Evolutionary conservation across 2,888 invertebrate species (phyloP), one percentile per base, ranked within the genome.

Genomic region (Raillietiella orientalis): DNA sequence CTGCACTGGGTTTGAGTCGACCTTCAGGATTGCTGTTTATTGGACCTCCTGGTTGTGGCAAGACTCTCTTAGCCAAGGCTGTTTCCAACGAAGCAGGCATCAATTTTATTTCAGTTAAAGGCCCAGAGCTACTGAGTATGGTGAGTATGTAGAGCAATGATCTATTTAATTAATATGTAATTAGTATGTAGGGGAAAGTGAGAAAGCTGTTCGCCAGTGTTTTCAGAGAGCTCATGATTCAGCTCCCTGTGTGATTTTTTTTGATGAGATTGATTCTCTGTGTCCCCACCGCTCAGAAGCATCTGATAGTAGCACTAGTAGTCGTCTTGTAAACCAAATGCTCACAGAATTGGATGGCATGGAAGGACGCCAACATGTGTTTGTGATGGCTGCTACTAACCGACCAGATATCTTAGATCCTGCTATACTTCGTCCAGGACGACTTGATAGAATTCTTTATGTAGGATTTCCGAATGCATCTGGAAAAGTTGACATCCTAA

Each of bases 281-380:
- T 90, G 87, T 43, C 84, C 90, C 0, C 65, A 70, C 37, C 56
- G 93, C 39, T 65, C 69, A 4, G 16, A 23, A 13, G 17, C 16
- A 9, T 4, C 4, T 5, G 23, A 61, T 49, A 62, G 62, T 37
- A 65, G 67, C 3, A 61, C 69, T 0, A 63, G 67, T 1, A 3
- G 13, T 6, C 59, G 90, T 16, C 75, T 96, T 9, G 90, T 96
- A 0, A 96, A 90, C 46, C 90, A 93, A 47, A 53, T 96, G 46
- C 50, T 96, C 25, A 90, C 90, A 0, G 93, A 96, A 56, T 87
- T 96, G 90, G 93, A 96, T 42, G 93, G 93, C 3, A 61, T 93
- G 21, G 77, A 82, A 43, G 63, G 64, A 15, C 59, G 90, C 24
- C 65, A 70, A 41, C 75, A 77, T 2, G 90, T 96, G 4, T 96